phyloP scores from a whole-genome alignment of 1,140 invertebrate species.

The Camponotus vicinus region DNA sequence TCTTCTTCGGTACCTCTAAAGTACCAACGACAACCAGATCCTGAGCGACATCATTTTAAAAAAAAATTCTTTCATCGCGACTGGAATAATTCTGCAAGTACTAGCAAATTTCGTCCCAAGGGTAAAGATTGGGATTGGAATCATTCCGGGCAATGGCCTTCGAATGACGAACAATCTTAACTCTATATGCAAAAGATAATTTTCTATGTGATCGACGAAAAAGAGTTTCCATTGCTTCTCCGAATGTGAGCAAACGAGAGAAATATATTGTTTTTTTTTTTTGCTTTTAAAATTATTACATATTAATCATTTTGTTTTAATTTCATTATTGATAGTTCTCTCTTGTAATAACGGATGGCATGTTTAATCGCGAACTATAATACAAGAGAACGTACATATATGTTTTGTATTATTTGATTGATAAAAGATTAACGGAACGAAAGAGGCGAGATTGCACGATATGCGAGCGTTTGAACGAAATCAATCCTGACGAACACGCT shows the following conservation, averaged over 20 bases:
- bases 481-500: conserved; percentile 1
- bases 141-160: conserved; percentile 82
- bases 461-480: conserved; percentile 3
- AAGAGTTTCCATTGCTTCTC: neutral
- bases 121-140: conserved; percentile 92
- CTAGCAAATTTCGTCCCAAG: conserved; percentile 90
- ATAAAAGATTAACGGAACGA: neutral
- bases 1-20: conserved; percentile 87
- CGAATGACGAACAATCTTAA: conserved; percentile 83
- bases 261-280: neutral
- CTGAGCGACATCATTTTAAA: conserved; percentile 91
- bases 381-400: neutral
- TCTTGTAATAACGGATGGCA: neutral
- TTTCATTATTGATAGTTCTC: conserved; percentile 48
- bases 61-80: conserved; percentile 92
- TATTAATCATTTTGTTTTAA: conserved; percentile 29
- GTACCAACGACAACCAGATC: conserved; percentile 87
- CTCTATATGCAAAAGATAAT: conserved; percentile 31
- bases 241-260: neutral
- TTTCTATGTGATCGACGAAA: conserved; percentile 2
- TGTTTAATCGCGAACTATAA: neutral
- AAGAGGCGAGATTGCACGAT: neutral
- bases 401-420: conserved; percentile 12
- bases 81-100: conserved; percentile 88
- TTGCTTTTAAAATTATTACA: conserved; percentile 19